Evolutionary conservation across 2,113 vertebrate genomes (phyloP), one percentile per base, ranked within the genome.

Genomic region (Illadopsis cleaveri): DNA sequence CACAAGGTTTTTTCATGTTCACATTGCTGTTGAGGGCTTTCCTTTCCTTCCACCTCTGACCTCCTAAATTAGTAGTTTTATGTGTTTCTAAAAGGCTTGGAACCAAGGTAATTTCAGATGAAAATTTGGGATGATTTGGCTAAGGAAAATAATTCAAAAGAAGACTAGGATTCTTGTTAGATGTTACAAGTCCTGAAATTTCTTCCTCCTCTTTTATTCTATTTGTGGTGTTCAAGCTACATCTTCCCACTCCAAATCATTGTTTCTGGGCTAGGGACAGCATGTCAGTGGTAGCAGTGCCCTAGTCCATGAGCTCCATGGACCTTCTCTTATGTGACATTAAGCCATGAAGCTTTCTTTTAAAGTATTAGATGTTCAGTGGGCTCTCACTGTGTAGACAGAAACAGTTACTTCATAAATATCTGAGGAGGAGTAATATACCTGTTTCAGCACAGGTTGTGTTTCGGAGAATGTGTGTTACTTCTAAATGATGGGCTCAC

Each of bases 1-100:
- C 18, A 20, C 0, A 0, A 19, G 14, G 3, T 11, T 22, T 38
- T 92, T 80, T 61, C 37, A 17, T 70, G 8, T 40, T 61, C 44
- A 3, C 25, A 3, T 27, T 77, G 12, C 33, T 85, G 11, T 84
- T 73, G 20, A 79, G 30, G 15, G 5, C 9, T 84, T 88, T 53
- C 25, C 30, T 60, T 69, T 33, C 13, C 25, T 45, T 17, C 8
- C 5, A 18, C 21, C 15, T 19, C 12, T 8, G 2, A 7, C 22
- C 71, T 58, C 4, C 15, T 61, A 68, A 38, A 27, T 17, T 80
- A 54, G 8, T 65, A 31, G 31, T 73, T 61, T 50, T 57, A 30
- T 15, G 30, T 11, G 4, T 68, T 89, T 84, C 31, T 62, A 50
- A 70, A 89, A 89, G 19, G 10, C 33, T 70, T 61, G 25, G 28